phyloP scores from a whole-genome alignment of 2,797 vertebrate genomes.

The Jordanella pulchra region DNA sequence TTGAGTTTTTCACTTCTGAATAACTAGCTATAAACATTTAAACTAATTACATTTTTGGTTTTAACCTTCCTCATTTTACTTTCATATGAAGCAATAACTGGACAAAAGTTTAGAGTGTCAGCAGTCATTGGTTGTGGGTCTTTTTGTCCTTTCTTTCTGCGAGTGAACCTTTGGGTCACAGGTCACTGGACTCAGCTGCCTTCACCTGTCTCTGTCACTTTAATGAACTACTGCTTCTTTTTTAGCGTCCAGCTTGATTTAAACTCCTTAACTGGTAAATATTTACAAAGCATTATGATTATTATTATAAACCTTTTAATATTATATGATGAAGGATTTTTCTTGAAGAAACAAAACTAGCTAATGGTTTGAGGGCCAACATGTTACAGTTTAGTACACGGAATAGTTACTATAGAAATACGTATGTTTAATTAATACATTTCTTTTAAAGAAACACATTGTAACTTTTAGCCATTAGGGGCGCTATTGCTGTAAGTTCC shows the following conservation, averaged over 20 bases:
- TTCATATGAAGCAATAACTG: conserved; percentile 7
- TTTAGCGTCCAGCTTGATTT: background rate
- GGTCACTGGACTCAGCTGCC: background rate
- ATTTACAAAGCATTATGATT: background rate
- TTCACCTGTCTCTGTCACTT: conserved; percentile 21
- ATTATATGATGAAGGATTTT: background rate
- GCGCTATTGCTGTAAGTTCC: too few species aligned
- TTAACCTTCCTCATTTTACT: background rate
- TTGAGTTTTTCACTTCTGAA: background rate
- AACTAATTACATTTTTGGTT: conserved; percentile 1
- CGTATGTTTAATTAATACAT: background rate
- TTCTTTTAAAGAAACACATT: too few species aligned
- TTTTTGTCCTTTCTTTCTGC: background rate
- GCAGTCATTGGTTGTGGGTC: background rate
- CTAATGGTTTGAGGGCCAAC: background rate
- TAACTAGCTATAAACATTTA: background rate
- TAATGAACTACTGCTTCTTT: conserved; percentile 2
- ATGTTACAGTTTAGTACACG: background rate
- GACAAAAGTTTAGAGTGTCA: conserved; percentile 18
- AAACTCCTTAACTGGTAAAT: background rate
- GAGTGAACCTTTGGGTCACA: background rate
- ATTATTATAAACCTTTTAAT: background rate
- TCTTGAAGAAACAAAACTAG: background rate
- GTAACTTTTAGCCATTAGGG: too few species aligned
- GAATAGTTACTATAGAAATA: background rate